A percentile compares a stretch with the other conserved stretches of the same genome.
Evolutionary conservation across 2,113 vertebrate species (phyloP).

Genomic region (Orcinus orca): DNA sequence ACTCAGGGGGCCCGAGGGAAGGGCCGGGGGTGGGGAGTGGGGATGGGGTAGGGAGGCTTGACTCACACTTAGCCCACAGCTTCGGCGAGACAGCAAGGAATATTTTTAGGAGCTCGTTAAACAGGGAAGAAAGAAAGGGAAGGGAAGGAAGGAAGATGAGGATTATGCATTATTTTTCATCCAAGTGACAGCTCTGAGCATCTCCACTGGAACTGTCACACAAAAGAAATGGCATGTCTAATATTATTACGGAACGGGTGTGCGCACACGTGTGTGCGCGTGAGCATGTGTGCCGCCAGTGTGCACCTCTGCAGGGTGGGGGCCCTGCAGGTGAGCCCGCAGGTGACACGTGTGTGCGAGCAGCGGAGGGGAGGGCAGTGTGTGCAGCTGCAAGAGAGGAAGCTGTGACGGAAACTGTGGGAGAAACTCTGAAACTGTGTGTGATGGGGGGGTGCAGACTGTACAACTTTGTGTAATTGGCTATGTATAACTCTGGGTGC

Average conservation of each 20-base stretch:
- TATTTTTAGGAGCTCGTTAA: conserved; percentile 85
- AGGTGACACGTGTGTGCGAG: background rate
- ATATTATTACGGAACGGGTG: conserved; percentile 68
- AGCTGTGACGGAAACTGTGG: background rate
- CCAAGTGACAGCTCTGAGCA: conserved; percentile 80
- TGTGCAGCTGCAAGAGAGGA: background rate
- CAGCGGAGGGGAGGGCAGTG: fast-evolving
- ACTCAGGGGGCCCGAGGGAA: background rate
- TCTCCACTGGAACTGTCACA: conserved; percentile 79
- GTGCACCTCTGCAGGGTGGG: background rate
- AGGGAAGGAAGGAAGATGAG: conserved; percentile 78
- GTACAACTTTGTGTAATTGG: conserved; percentile 56
- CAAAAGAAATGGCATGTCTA: conserved; percentile 77
- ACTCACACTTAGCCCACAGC: conserved; percentile 80
- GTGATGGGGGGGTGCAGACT: conserved; percentile 47
- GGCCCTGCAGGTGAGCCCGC: background rate
- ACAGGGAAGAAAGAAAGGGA: conserved; percentile 80
- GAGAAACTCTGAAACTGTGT: conserved; percentile 10
- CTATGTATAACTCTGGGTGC: conserved; percentile 24
- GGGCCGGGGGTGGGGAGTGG: background rate
- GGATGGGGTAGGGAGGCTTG: conserved; percentile 53
- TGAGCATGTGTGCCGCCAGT: background rate
- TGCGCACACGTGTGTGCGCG: background rate
- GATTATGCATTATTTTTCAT: conserved; percentile 82
- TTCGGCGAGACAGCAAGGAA: conserved; percentile 74